Base-by-base conservation (phyloP, 2,113 vertebrate genomes). In the Raphicerus campestris region DNA sequence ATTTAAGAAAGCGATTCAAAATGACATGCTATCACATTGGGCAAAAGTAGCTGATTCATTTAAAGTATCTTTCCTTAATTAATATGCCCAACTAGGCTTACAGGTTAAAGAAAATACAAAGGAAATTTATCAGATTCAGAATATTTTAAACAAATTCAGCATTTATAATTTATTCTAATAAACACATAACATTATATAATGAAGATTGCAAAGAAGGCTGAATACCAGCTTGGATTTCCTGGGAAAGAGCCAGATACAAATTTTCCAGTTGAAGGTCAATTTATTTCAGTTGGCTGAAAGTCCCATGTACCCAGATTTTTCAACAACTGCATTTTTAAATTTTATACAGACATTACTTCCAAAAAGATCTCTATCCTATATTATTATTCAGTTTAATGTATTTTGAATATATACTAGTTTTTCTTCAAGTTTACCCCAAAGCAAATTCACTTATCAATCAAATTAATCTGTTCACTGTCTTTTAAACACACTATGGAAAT, bases 1-100 rank as follows among this genome's bases (percentile, higher is more conserved):
- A 81, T 92, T 94, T 95, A 66, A 75, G 70, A 88, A 94, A 93
- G n/a, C 82, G 84, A 95, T 93, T 94, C 56, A 88, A 90, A 89
- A 96, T 95, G 75, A 92, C 35, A 87, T 86, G 55, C 49, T 97
- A 42, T 82, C 42, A 86, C 66, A 83, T 24, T 22, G 30, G 61
- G 51, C 7, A 15, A 56, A 96, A 97, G 63, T 15, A 63, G 15
- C 35, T 87, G 87, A 96, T 61, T 81, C n/a, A 61, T 70, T 90
- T 92, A 80, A 93, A 95, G 88, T 87, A 30, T 73, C 70, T 88
- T 86, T 93, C 35, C 51, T 93, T 93, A 92, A 86, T 94, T 77
- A 97, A 83, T 84, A 22, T 78, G 82, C 16, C 45, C 83, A 93
- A 85, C 10, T 10, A 94, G 55, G 30, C 66, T 66, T 49, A 17